Percentiles rank a stretch among this genome's conserved stretches.
phyloP scores from a whole-genome alignment of 1,140 invertebrate species.

The Heliconius hewitsoni region DNA sequence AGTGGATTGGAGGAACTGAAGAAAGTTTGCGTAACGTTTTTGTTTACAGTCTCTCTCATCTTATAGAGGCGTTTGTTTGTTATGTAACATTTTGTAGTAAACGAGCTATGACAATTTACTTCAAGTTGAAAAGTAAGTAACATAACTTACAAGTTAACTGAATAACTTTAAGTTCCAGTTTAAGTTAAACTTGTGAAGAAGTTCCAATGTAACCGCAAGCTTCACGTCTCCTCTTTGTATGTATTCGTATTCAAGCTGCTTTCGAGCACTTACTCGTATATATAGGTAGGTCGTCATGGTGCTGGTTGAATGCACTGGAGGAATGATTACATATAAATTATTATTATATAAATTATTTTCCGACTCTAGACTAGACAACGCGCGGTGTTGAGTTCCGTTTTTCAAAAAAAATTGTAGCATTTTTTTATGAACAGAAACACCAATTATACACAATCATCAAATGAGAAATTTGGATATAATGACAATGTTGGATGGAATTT shows the following conservation, averaged over 20 bases:
- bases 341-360: too few species aligned
- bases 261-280: not conserved
- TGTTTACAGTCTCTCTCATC: not conserved
- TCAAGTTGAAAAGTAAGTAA: not conserved
- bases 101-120: not conserved
- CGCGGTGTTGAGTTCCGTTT: too few species aligned
- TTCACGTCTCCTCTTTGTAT: not conserved
- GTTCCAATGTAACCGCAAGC: conserved; percentile 18
- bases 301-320: too few species aligned
- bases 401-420: too few species aligned
- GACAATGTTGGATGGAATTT: too few species aligned
- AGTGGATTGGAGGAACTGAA: not conserved
- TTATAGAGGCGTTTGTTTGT: not conserved
- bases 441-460: too few species aligned
- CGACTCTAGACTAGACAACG: too few species aligned
- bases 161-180: conserved; percentile 2
- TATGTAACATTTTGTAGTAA: not conserved
- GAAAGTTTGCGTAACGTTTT: not conserved
- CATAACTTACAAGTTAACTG: not conserved
- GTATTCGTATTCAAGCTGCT: not conserved
- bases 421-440: too few species aligned
- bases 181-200: conserved; percentile 7
- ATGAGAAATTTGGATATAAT: too few species aligned
- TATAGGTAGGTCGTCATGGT: not conserved
- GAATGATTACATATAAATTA: too few species aligned